Conservation (phyloP, 2,888 invertebrate species). For the Ptilodon capucinus region DNA sequence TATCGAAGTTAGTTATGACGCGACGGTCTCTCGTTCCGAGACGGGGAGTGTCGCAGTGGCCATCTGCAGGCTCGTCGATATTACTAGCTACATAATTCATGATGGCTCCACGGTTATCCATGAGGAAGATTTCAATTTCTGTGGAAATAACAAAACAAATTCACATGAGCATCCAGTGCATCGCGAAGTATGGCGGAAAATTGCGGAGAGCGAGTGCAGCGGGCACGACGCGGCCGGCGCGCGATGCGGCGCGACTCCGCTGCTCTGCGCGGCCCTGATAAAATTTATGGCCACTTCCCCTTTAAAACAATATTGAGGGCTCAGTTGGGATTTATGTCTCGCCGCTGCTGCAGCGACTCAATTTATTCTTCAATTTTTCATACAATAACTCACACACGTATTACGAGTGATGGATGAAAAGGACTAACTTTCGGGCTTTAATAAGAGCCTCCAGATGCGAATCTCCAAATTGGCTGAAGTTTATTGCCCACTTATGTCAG, state of each 20-base stretch:
- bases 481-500: conserved; percentile 83
- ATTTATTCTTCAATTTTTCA: conserved; percentile 84
- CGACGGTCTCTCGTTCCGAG: not conserved
- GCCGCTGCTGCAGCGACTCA: conserved; percentile 83
- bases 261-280: conserved; percentile 77
- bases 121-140: conserved; percentile 57
- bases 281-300: conserved; percentile 83
- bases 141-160: conserved; percentile 60
- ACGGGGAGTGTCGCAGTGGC: conserved; percentile 19
- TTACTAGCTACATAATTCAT: conserved; percentile 28
- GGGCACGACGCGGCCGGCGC: conserved; percentile 34
- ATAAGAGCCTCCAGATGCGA: conserved; percentile 83
- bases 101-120: conserved; percentile 37
- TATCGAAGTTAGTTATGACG: not conserved
- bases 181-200: conserved; percentile 68
- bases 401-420: conserved; percentile 83
- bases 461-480: conserved; percentile 83
- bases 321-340: conserved; percentile 83
- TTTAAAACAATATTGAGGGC: conserved; percentile 84
- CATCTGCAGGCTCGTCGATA: conserved; percentile 27
- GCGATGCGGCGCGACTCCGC: conserved; percentile 49
- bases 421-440: conserved; percentile 83
- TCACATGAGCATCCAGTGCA: conserved; percentile 68
- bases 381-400: conserved; percentile 83
- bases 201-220: conserved; percentile 56